Evolutionary conservation across 2,888 invertebrate species (phyloP).

Genomic region (Germaria angustata): DNA sequence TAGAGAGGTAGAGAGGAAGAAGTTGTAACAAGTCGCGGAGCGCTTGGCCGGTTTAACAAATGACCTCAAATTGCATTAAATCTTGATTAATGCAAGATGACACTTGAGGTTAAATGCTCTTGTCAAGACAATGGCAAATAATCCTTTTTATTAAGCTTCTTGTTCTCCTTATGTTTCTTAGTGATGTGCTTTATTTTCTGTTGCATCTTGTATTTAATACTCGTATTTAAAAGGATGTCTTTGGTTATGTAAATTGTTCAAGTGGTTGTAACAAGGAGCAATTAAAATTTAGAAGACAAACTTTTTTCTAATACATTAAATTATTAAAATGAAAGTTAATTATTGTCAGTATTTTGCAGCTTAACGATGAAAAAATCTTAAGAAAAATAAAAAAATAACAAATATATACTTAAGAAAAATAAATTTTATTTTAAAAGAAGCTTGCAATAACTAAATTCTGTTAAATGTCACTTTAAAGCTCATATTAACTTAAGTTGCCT

Average conservation of each 20-base stretch:
- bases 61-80: slow-evolving; percentile 63
- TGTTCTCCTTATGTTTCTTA: slow-evolving; percentile 5
- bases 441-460: too few species aligned
- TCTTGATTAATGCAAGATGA: slow-evolving; percentile 57
- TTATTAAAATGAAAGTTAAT: background rate
- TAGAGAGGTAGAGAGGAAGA: slow-evolving; percentile 10
- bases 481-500: too few species aligned
- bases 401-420: too few species aligned
- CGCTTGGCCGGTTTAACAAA: slow-evolving; percentile 55
- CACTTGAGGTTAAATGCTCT: slow-evolving; percentile 61
- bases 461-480: too few species aligned
- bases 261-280: background rate
- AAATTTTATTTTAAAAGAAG: too few species aligned
- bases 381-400: too few species aligned
- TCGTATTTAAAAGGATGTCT: background rate
- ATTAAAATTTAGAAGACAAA: background rate
- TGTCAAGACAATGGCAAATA: slow-evolving; percentile 58
- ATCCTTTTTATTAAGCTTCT: slow-evolving; percentile 38
- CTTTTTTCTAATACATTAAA: background rate
- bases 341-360: too few species aligned
- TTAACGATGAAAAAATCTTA: too few species aligned
- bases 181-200: background rate
- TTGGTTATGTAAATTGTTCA: background rate
- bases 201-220: background rate
- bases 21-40: slow-evolving; percentile 14